A percentile compares a stretch with the other conserved stretches of the same genome.
phyloP scores from a whole-genome alignment of 2,113 vertebrate genomes.

The Sphaerodactylus townsendi region DNA sequence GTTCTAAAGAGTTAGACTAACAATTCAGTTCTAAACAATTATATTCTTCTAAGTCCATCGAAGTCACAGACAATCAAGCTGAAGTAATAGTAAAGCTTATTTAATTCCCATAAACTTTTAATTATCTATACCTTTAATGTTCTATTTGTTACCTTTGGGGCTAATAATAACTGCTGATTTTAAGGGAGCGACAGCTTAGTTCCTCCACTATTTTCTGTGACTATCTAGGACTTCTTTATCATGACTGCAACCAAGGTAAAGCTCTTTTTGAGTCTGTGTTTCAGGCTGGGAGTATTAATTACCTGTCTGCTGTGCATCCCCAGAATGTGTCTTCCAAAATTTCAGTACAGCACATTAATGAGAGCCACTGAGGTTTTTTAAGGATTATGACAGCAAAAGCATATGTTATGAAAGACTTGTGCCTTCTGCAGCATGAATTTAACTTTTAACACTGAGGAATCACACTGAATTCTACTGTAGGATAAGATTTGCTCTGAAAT shows the following conservation, averaged over 20 bases:
- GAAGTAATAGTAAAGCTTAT: not conserved
- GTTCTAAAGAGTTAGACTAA: too few species aligned
- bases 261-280: not conserved
- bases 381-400: not conserved
- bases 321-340: not conserved
- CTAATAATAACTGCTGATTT: not conserved
- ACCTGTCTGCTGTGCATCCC: not conserved
- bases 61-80: not conserved
- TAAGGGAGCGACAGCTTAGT: not conserved
- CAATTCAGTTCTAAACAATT: too few species aligned
- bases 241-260: not conserved
- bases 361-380: not conserved
- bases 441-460: not conserved
- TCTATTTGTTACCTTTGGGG: not conserved
- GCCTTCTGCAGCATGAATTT: not conserved
- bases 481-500: not conserved
- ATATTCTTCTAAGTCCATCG: too few species aligned
- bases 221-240: not conserved
- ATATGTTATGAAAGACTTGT: not conserved
- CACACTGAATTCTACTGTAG: not conserved
- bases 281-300: not conserved
- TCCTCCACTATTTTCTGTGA: not conserved
- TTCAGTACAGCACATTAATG: not conserved
- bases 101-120: not conserved
- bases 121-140: not conserved